phyloP scores from a whole-genome alignment of 2,888 invertebrate genomes.

The Xanthostigma xanthostigma region DNA sequence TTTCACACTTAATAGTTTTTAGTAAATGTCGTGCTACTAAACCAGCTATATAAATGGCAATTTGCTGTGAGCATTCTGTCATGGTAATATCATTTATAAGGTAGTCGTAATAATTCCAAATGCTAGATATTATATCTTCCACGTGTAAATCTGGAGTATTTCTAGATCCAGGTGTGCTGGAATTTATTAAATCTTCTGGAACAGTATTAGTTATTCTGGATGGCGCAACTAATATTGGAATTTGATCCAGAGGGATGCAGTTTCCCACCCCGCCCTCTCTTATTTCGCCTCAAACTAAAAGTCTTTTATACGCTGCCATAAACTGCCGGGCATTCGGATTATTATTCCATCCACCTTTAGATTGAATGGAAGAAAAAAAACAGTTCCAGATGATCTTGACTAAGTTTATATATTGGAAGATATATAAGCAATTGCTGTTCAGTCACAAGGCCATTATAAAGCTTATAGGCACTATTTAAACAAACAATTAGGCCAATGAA shows the following conservation, averaged over 20 bases:
- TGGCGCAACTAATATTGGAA: slow-evolving; percentile 8
- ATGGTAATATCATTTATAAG: slow-evolving; percentile 2
- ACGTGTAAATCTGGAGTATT: no score
- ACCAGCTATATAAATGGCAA: slow-evolving; percentile 8
- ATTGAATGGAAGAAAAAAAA: slow-evolving; percentile 2
- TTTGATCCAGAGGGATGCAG: slow-evolving; percentile 10
- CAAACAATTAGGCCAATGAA: slow-evolving; percentile 2
- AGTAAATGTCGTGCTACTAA: slow-evolving; percentile 1
- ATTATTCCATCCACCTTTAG: slow-evolving; percentile 13
- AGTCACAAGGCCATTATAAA: slow-evolving; percentile 6
- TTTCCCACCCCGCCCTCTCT: slow-evolving; percentile 10
- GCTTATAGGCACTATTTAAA: slow-evolving; percentile 1
- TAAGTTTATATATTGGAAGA: slow-evolving; percentile 11
- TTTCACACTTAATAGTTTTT: not conserved
- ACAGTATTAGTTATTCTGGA: slow-evolving; percentile 3
- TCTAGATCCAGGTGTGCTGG: not conserved
- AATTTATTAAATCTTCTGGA: not conserved
- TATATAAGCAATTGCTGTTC: slow-evolving; percentile 8
- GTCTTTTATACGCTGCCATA: slow-evolving; percentile 10
- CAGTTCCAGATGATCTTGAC: slow-evolving; percentile 10
- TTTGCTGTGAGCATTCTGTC: slow-evolving; percentile 4
- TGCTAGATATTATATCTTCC: no score
- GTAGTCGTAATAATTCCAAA: slow-evolving; percentile 1
- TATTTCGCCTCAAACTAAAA: slow-evolving; percentile 9
- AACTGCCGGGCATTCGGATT: slow-evolving; percentile 13